Conservation (phyloP, 2,113 vertebrate species). For the Piaya cayana region DNA sequence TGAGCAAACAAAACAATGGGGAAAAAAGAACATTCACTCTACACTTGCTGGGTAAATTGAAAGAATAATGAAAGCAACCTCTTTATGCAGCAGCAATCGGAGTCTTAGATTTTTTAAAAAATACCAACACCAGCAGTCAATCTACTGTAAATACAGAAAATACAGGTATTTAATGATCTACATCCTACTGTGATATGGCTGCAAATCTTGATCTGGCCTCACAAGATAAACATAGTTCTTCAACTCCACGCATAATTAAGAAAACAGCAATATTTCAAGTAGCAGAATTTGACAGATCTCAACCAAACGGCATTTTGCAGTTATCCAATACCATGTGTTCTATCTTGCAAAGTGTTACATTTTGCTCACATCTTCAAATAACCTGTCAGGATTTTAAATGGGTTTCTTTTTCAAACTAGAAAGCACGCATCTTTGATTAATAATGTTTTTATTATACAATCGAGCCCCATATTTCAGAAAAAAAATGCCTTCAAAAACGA, state of each 20-base stretch:
- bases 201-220: neutral
- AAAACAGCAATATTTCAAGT: neutral
- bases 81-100: neutral
- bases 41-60: neutral
- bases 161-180: neutral
- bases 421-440: neutral
- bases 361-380: slow-evolving; percentile 3
- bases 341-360: neutral
- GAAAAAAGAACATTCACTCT: neutral
- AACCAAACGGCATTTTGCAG: neutral
- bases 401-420: neutral
- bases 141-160: neutral
- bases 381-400: neutral
- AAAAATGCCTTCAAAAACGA: neutral
- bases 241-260: neutral
- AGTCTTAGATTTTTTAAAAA: neutral
- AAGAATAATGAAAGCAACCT: neutral
- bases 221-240: neutral
- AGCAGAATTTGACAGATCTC: neutral
- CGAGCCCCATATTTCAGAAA: neutral
- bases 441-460: neutral
- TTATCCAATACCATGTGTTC: neutral
- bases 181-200: neutral
- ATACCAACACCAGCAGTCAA: neutral
- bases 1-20: neutral